phyloP scores from a whole-genome alignment of 1,140 invertebrate genomes.

The Neuroterus valhalla region DNA sequence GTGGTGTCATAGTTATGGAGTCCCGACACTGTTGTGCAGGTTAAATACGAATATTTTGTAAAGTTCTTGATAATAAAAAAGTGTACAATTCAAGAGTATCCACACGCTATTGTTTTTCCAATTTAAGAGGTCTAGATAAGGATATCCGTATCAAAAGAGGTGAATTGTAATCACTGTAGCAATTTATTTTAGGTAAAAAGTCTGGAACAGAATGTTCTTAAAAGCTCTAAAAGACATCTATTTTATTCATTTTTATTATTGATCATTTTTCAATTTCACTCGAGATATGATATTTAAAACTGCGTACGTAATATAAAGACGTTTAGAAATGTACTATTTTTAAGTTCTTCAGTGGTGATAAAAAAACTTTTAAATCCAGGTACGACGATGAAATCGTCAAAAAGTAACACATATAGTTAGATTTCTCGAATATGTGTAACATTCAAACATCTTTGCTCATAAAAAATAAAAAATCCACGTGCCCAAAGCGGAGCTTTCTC shows the following conservation, averaged over 20 bases:
- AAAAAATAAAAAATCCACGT: conserved; percentile 10
- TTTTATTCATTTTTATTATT: too few relatives aligned
- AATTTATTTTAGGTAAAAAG: too few relatives aligned
- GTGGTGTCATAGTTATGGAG: not conserved
- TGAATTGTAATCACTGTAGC: too few relatives aligned
- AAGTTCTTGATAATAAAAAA: conserved; percentile 11
- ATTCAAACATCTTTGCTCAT: conserved; percentile 11
- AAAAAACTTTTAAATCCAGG: not conserved
- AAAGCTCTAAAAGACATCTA: too few relatives aligned
- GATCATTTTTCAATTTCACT: too few relatives aligned
- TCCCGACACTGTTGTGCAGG: not conserved
- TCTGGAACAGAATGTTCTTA: too few relatives aligned
- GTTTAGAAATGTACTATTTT: conserved; percentile 16
- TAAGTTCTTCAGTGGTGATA: conserved; percentile 4
- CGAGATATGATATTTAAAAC: not conserved
- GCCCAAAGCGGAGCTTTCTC: conserved; percentile 20
- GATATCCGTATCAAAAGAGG: too few relatives aligned
- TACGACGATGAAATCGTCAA: conserved; percentile 8
- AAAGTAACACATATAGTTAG: not conserved
- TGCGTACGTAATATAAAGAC: conserved; percentile 25
- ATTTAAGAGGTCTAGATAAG: too few relatives aligned
- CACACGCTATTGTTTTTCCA: too few relatives aligned
- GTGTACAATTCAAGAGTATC: not conserved
- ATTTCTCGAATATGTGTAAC: conserved; percentile 12
- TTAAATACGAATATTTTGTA: conserved; percentile 11